A percentile compares a stretch with the other conserved stretches of the same genome.
phyloP scores from a whole-genome alignment of 2,888 invertebrate genomes.

The Plebejus argus region DNA sequence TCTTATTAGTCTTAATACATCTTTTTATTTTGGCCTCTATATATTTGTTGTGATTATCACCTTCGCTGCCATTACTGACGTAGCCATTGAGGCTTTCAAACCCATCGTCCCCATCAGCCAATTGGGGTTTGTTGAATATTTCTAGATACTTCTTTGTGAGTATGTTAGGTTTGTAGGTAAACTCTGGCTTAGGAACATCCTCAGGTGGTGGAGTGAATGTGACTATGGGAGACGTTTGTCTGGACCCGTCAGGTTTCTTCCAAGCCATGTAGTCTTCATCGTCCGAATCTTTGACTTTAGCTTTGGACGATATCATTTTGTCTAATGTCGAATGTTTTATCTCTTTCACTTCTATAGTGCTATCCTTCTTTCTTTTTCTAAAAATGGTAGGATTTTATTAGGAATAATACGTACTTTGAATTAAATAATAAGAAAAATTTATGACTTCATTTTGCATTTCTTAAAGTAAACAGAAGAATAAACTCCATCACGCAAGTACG shows the following conservation, averaged over 20 bases:
- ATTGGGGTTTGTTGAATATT: conserved; percentile 65
- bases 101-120: conserved; percentile 87
- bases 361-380: conserved; percentile 72
- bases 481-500: too few species aligned
- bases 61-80: conserved; percentile 85
- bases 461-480: too few species aligned
- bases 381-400: conserved; percentile 41
- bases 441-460: too few species aligned
- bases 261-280: conserved; percentile 76
- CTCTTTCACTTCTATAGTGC: conserved; percentile 61
- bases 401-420: too few species aligned
- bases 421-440: too few species aligned
- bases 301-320: conserved; percentile 56
- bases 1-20: conserved; percentile 32
- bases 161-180: conserved; percentile 61
- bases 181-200: conserved; percentile 57
- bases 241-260: conserved; percentile 65
- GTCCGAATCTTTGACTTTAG: conserved; percentile 74
- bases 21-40: conserved; percentile 37
- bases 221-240: conserved; percentile 58
- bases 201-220: conserved; percentile 73
- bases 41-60: conserved; percentile 55
- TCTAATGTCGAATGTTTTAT: conserved; percentile 56
- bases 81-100: conserved; percentile 93
- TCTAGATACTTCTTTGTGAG: conserved; percentile 73